Evolutionary conservation across 1,140 invertebrate genomes (phyloP).

Genomic region (Adoxophyes honmai): DNA sequence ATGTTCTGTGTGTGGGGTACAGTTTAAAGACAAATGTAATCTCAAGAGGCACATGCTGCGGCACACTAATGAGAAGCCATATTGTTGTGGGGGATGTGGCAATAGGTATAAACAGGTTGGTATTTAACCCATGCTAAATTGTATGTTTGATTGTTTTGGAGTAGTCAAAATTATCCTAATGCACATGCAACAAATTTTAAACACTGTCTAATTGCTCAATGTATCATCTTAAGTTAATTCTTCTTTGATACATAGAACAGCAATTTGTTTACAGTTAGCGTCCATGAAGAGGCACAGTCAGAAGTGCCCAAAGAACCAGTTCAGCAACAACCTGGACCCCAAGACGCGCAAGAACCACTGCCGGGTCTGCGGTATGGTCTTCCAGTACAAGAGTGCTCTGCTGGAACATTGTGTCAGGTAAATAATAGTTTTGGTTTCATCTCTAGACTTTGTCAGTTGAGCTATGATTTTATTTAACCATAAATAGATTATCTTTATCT

Average conservation of each 20-base stretch:
- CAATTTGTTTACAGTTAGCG: slow-evolving; percentile 39
- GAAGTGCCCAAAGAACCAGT: slow-evolving; percentile 38
- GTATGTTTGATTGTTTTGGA: no score
- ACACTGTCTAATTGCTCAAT: no score
- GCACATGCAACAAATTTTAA: no score
- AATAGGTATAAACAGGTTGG: slow-evolving; percentile 52
- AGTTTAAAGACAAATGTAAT: slow-evolving; percentile 56
- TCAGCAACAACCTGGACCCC: slow-evolving; percentile 22
- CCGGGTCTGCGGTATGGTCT: slow-evolving; percentile 47
- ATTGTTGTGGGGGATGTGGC: slow-evolving; percentile 47
- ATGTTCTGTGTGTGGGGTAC: slow-evolving; percentile 39
- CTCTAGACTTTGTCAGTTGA: no score
- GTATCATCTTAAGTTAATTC: no score
- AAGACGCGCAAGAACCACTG: slow-evolving; percentile 52
- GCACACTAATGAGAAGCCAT: slow-evolving; percentile 51
- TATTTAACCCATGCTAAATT: no score
- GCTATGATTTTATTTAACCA: no score
- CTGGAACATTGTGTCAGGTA: slow-evolving; percentile 62
- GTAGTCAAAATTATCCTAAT: no score
- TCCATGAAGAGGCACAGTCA: slow-evolving; percentile 50
- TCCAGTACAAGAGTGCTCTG: slow-evolving; percentile 58
- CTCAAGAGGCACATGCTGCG: slow-evolving; percentile 50
- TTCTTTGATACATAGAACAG: not conserved
- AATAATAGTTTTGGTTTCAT: slow-evolving; percentile 17
- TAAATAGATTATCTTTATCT: no score